Conservation (phyloP, 2,113 vertebrate genomes). For the Notarius lentiginosus region DNA sequence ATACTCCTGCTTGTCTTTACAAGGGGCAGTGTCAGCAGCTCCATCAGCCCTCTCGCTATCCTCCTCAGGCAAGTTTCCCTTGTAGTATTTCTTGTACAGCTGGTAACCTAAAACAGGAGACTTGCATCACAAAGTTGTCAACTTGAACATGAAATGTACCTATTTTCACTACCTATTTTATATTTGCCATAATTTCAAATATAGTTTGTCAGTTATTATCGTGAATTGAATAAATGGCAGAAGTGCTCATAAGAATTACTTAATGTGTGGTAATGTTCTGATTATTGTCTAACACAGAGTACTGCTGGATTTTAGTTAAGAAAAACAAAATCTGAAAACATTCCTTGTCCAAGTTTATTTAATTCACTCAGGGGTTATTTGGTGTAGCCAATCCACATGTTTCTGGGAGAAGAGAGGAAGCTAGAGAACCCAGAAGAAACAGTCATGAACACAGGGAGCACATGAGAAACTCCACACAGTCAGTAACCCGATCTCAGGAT, state of each 20-base stretch:
- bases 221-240: background rate
- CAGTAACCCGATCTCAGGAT: background rate
- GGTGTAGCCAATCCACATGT: background rate
- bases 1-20: conserved; percentile 40
- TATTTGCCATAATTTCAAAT: background rate
- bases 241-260: background rate
- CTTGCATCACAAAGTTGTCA: background rate
- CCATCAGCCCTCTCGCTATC: conserved; percentile 54
- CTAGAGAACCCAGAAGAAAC: background rate
- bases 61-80: conserved; percentile 19
- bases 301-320: background rate
- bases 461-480: background rate
- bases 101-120: conserved; percentile 73
- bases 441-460: background rate
- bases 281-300: background rate
- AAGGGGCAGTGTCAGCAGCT: conserved; percentile 6
- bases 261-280: background rate
- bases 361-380: background rate
- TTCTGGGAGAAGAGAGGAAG: background rate
- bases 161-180: background rate
- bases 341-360: background rate
- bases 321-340: background rate
- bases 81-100: conserved; percentile 59
- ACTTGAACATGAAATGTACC: background rate
- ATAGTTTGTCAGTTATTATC: background rate